Base-by-base conservation (phyloP, 2,797 vertebrate species). In the Arnoldichthys spilopterus region DNA sequence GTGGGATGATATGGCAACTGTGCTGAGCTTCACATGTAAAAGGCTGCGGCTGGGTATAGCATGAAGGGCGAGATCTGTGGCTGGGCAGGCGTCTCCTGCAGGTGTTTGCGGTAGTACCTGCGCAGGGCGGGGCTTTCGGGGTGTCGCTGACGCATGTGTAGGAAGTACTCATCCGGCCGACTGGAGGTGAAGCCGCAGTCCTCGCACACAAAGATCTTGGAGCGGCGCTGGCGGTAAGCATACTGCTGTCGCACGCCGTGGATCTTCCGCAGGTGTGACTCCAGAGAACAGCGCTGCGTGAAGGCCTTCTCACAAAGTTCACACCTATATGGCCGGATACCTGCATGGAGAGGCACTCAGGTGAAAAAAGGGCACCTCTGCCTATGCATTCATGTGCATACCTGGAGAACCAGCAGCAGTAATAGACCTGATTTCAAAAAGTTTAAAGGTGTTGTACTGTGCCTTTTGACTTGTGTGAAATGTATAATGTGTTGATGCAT, bases 171-270 rank as follows among this genome's bases (percentile, higher is more conserved):
- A 0, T 97, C 94, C 0, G 94, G 93, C 0, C 91, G 89, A 0
- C 87, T 88, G 3, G 95, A 95, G 6, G 96, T 97, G 87, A 91
- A 98, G 72, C 96, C 96, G 0, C 96, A 98, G 40, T 95, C 95
- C 84, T 96, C 96, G 5, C 96, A 97, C 26, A 97, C 96, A 1
- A 96, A 96, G 87, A 98, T 94, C 89, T 97, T 98, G 85, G 96
- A 95, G 26, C 96, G 94, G 26, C 95, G 94, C 84, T 98, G 94
- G 0, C 95, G 94, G 78, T 96, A 97, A 7, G 95, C 95, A 0
- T 96, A 97, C 86, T 94, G 93, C 79, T 96, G 96, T 0, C 91
- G 89, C 59, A 97, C 87, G 0, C 95, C 88, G 0, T 97, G 96
- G 80, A 97, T 96, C 88, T 98, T 97, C 78, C 94, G 92, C 79